phyloP scores from a whole-genome alignment of 2,888 invertebrate species.

The Capitulum mitella region DNA sequence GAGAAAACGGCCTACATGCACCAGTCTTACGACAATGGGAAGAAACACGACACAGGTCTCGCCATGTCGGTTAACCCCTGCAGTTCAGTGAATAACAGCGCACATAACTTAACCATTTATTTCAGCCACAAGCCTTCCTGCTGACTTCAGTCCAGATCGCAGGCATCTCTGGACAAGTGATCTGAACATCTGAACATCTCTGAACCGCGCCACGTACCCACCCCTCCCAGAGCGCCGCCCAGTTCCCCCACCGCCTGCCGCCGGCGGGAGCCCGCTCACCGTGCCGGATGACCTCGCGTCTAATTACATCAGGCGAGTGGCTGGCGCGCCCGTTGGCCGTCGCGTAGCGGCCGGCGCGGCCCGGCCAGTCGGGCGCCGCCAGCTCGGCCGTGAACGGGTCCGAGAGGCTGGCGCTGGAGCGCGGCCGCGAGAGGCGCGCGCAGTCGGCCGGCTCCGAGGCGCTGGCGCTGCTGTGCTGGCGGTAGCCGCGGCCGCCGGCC shows the following conservation, averaged over 20 bases:
- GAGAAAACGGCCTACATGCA: no score
- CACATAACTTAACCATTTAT: no score
- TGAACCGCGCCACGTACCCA: not conserved
- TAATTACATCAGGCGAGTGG: not conserved
- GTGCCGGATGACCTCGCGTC: not conserved
- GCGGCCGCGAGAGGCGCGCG: not conserved
- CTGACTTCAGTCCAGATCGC: not conserved
- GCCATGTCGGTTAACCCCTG: no score
- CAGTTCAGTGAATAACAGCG: no score
- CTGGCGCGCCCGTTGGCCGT: not conserved
- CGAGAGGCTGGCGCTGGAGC: not conserved
- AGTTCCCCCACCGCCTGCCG: not conserved
- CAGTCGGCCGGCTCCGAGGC: not conserved
- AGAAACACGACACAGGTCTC: no score
- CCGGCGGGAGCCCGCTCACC: not conserved
- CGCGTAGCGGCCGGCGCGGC: not conserved
- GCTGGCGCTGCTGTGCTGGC: conserved; percentile 15
- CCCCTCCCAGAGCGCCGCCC: not conserved
- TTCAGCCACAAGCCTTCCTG: not conserved
- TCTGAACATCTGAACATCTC: no score
- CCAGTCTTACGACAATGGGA: no score
- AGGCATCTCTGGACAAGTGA: no score
- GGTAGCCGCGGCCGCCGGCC: not conserved
- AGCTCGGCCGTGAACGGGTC: not conserved
- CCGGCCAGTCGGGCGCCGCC: not conserved